phyloP scores from a whole-genome alignment of 1,140 invertebrate species.

The Drosophila sulfurigaster region DNA sequence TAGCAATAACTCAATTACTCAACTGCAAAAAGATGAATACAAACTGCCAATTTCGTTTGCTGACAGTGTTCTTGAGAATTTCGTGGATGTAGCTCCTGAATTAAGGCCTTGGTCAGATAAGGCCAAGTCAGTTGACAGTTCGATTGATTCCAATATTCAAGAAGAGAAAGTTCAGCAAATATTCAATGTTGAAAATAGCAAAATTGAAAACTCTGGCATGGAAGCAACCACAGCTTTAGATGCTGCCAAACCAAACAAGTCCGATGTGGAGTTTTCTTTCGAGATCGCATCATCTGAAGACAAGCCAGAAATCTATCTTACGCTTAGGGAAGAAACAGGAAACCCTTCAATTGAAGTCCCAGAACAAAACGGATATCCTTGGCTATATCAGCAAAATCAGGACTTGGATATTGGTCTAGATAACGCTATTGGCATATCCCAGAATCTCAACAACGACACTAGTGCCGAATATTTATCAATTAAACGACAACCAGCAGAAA shows the following conservation, averaged over 20 bases:
- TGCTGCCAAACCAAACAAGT: background rate
- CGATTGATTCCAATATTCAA: background rate
- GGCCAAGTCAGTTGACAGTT: background rate
- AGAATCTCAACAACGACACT: too few relatives aligned
- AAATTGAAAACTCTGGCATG: background rate
- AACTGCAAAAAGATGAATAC: slow-evolving; percentile 44
- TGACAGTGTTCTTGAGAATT: slow-evolving; percentile 17
- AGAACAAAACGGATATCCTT: background rate
- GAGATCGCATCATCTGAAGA: slow-evolving; percentile 2
- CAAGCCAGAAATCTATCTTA: slow-evolving; percentile 13
- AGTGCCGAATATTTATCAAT: background rate
- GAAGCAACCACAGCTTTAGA: background rate
- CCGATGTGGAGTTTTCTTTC: slow-evolving; percentile 17
- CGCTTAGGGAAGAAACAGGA: background rate
- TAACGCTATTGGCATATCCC: background rate
- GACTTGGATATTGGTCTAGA: background rate
- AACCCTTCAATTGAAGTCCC: background rate
- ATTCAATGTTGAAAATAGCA: background rate
- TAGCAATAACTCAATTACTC: slow-evolving; percentile 43
- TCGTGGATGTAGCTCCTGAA: slow-evolving; percentile 29
- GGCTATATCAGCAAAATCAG: background rate
- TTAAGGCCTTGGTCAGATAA: background rate
- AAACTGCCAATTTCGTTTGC: background rate
- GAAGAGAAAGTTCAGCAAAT: slow-evolving; percentile 4
- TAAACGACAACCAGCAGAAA: background rate